Evolutionary conservation across 2,797 vertebrate genomes (phyloP).

Genomic region (Melanotaenia nigrans): DNA sequence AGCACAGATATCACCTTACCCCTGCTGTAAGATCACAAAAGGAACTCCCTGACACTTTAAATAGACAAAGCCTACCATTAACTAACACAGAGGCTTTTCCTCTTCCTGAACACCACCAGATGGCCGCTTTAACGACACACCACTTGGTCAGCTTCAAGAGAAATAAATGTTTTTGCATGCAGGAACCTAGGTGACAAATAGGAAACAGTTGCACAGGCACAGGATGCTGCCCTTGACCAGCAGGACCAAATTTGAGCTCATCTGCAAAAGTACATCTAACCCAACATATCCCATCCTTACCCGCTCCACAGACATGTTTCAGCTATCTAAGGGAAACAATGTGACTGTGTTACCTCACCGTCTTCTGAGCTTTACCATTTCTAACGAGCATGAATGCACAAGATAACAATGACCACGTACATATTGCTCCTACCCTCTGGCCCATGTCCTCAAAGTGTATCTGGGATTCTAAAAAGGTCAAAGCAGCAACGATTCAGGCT

Average conservation of each 20-base stretch:
- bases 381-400: slow-evolving; percentile 13
- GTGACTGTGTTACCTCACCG: not conserved
- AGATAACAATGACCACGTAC: slow-evolving; percentile 24
- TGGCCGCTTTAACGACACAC: slow-evolving; percentile 58
- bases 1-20: slow-evolving; percentile 46
- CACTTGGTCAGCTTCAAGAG: slow-evolving; percentile 53
- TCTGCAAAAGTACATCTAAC: slow-evolving; percentile 51
- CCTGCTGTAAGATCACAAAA: slow-evolving; percentile 47
- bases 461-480: slow-evolving; percentile 29
- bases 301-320: not conserved
- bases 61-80: slow-evolving; percentile 64
- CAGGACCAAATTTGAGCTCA: slow-evolving; percentile 34
- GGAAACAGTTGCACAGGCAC: slow-evolving; percentile 65
- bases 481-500: slow-evolving; percentile 36
- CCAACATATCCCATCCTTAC: slow-evolving; percentile 8
- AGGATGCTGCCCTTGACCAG: slow-evolving; percentile 60
- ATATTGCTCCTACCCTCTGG: slow-evolving; percentile 1
- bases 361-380: slow-evolving; percentile 21
- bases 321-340: slow-evolving; percentile 26
- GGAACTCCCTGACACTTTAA: slow-evolving; percentile 66
- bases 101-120: slow-evolving; percentile 75
- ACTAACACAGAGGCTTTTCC: slow-evolving; percentile 72
- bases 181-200: slow-evolving; percentile 67
- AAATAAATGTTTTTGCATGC: slow-evolving; percentile 28
- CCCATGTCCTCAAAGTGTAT: slow-evolving; percentile 16